Percentiles rank a stretch among this genome's conserved stretches.
Conservation (phyloP, 2,888 invertebrate species). For the Drosophila dives region DNA sequence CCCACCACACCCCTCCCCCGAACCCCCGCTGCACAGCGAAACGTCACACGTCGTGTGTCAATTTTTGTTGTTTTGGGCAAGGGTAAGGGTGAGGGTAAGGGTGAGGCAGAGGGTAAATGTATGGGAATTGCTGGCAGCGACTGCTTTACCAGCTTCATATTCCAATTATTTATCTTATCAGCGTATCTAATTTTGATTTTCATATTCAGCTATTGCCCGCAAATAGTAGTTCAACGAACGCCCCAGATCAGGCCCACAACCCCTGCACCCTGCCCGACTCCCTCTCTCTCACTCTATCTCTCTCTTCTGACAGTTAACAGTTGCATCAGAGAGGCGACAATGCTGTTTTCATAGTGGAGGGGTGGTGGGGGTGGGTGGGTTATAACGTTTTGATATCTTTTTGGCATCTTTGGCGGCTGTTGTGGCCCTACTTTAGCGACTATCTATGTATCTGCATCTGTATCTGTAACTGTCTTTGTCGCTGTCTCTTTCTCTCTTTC, state of each 20-base stretch:
- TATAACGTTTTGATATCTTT: constrained; percentile 9
- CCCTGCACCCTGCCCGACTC: constrained; percentile 18
- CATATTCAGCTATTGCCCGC: constrained; percentile 28
- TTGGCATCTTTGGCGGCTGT: constrained; percentile 48
- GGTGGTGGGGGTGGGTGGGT: background rate
- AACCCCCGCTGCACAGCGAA: background rate
- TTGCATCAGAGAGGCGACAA: constrained; percentile 61
- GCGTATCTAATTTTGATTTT: constrained; percentile 69
- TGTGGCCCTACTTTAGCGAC: constrained; percentile 37
- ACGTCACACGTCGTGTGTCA: constrained; percentile 49
- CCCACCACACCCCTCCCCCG: background rate
- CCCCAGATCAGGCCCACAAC: constrained; percentile 31
- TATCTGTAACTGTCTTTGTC: constrained; percentile 2
- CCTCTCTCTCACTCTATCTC: background rate
- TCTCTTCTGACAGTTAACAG: constrained; percentile 73
- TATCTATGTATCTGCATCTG: constrained; percentile 48
- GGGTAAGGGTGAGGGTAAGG: background rate
- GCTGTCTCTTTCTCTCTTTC: constrained; percentile 1
- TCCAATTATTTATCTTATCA: constrained; percentile 79
- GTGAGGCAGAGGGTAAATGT: background rate
- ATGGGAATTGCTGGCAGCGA: constrained; percentile 1
- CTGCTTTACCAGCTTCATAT: constrained; percentile 68
- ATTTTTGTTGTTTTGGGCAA: constrained; percentile 20
- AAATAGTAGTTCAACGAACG: constrained; percentile 49
- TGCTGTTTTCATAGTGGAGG: too few species aligned